Percentiles rank a stretch among this genome's conserved stretches.
Conservation (phyloP, 2,113 vertebrate species). For the Peromyscus leucopus region DNA sequence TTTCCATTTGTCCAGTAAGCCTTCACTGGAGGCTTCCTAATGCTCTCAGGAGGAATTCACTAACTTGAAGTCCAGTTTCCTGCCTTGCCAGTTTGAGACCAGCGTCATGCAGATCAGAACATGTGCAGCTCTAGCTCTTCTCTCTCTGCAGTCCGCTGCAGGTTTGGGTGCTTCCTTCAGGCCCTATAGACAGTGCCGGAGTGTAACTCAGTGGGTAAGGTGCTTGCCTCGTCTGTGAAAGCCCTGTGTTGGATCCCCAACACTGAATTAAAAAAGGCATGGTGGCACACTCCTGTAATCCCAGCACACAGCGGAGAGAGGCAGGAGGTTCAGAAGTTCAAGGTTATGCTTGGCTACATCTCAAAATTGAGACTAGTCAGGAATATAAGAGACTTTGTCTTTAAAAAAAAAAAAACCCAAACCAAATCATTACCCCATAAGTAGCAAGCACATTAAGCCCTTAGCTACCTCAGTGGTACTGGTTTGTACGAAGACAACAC, state of each 20-base stretch:
- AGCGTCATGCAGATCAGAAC: background rate
- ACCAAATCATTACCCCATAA: background rate
- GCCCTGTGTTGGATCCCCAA: background rate
- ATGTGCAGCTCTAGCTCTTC: fast-evolving
- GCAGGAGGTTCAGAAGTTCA: background rate
- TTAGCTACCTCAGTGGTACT: too few relatives aligned
- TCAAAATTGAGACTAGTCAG: background rate
- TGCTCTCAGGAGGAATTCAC: background rate
- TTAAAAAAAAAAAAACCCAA: background rate
- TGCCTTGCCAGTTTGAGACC: background rate
- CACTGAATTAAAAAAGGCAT: background rate
- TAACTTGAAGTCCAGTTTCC: background rate
- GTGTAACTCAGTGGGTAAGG: background rate
- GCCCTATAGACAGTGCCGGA: background rate
- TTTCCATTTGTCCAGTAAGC: background rate
- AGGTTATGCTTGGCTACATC: background rate
- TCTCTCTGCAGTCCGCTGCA: background rate
- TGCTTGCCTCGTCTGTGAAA: background rate
- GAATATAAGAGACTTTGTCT: background rate
- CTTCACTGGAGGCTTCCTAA: background rate
- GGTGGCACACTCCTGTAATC: background rate
- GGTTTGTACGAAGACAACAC: too few relatives aligned
- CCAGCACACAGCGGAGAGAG: background rate
- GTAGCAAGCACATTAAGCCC: background rate
- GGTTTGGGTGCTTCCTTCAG: background rate